Evolutionary conservation across 2,113 vertebrate species (phyloP).

Genomic region (Kryptolebias marmoratus): DNA sequence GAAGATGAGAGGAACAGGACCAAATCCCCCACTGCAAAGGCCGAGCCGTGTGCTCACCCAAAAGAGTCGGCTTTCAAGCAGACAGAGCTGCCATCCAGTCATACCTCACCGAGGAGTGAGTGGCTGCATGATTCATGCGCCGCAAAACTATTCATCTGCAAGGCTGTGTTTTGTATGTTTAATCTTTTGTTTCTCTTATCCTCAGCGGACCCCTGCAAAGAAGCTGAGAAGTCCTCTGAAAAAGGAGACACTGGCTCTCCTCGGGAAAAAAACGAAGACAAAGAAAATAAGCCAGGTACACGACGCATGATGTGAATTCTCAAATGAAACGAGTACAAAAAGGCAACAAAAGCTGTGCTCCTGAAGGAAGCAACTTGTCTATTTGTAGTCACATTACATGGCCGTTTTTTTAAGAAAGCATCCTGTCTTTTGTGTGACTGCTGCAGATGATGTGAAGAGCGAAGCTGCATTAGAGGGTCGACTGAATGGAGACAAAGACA

Average conservation of each 20-base stretch:
- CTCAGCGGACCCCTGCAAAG: conserved; percentile 80
- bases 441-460: conserved; percentile 83
- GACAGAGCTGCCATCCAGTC: conserved; percentile 62
- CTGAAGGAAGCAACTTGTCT: neutral
- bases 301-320: neutral
- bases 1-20: conserved; percentile 80
- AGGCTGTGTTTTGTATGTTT: conserved; percentile 14
- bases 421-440: conserved; percentile 23
- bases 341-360: neutral
- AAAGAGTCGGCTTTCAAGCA: conserved; percentile 64
- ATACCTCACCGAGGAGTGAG: conserved; percentile 69
- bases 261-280: conserved; percentile 80
- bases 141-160: conserved; percentile 1
- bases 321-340: conserved; percentile 2
- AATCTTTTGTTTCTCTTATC: conserved; percentile 28
- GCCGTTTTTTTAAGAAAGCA: neutral
- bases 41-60: conserved; percentile 67
- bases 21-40: conserved; percentile 60
- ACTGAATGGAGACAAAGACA: conserved; percentile 88
- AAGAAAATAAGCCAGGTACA: conserved; percentile 86
- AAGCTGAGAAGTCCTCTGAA: conserved; percentile 82
- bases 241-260: conserved; percentile 78
- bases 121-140: neutral
- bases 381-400: neutral
- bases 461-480: conserved; percentile 84